Conservation (phyloP, 2,888 invertebrate genomes). For the Idaea aversata region DNA sequence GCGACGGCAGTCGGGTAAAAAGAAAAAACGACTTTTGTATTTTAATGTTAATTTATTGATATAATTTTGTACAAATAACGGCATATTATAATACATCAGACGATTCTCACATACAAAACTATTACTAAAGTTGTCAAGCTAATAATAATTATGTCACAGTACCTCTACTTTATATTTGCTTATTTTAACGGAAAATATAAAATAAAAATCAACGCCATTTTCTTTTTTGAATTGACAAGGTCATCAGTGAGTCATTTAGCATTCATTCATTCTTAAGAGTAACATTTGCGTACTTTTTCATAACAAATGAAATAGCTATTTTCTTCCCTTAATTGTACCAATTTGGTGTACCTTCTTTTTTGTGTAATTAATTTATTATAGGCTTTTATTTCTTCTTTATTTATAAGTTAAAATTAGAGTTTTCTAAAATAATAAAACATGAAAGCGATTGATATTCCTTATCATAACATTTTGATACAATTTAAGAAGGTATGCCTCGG, state of each 20-base stretch:
- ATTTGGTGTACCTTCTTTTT: too few relatives aligned
- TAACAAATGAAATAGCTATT: too few relatives aligned
- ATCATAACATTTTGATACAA: too few relatives aligned
- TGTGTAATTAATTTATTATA: too few relatives aligned
- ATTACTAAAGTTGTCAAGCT: conserved; percentile 69
- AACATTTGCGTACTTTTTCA: too few relatives aligned
- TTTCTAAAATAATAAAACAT: too few relatives aligned
- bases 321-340: too few relatives aligned
- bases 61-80: conserved; percentile 82
- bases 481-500: too few relatives aligned
- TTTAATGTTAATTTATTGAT: conserved; percentile 74
- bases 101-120: conserved; percentile 81
- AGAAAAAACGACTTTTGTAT: conserved; percentile 6
- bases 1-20: too few relatives aligned
- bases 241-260: background rate
- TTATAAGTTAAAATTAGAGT: too few relatives aligned
- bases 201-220: conserved; percentile 1
- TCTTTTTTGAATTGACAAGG: background rate
- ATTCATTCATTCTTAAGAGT: background rate
- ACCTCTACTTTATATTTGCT: conserved; percentile 48
- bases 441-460: too few relatives aligned
- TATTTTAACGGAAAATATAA: conserved; percentile 21
- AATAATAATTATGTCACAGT: conserved; percentile 61
- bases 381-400: too few relatives aligned
- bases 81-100: conserved; percentile 78